Evolutionary conservation across 2,888 invertebrate species (phyloP).

Genomic region (Argyresthia albistria): DNA sequence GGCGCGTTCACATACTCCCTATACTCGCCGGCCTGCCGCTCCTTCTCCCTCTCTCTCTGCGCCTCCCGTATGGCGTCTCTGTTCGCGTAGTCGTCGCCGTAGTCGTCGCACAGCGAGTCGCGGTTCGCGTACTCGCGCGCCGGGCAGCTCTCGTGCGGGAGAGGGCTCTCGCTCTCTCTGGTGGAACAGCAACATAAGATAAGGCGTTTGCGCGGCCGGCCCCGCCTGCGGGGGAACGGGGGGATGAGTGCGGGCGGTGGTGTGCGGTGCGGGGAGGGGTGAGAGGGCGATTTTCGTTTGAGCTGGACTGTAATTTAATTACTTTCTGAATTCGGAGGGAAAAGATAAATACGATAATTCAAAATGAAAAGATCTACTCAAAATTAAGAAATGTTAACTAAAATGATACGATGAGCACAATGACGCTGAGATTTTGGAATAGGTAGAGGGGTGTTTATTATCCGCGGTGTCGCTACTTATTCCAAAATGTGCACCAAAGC

Average conservation of each 20-base stretch:
- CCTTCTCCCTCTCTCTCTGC: constrained; percentile 46
- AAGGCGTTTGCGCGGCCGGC: constrained; percentile 52
- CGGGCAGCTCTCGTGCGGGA: constrained; percentile 54
- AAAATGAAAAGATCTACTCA: too few relatives aligned
- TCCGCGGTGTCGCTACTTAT: too few relatives aligned
- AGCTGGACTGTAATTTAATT: too few relatives aligned
- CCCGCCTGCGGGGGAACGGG: constrained; percentile 47
- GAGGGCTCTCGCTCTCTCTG: constrained; percentile 66
- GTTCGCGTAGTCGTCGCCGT: constrained; percentile 66
- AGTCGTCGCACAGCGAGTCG: constrained; percentile 61
- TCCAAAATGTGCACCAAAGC: too few relatives aligned
- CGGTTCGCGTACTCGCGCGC: constrained; percentile 58
- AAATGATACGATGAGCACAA: neutral
- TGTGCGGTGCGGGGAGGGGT: neutral
- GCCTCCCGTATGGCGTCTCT: constrained; percentile 66
- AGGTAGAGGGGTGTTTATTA: too few relatives aligned
- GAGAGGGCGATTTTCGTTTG: too few relatives aligned
- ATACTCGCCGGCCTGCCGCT: constrained; percentile 49
- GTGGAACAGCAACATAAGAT: constrained; percentile 65
- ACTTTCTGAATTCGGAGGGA: too few relatives aligned
- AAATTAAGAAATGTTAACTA: constrained; percentile 2
- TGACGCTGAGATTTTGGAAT: too few relatives aligned
- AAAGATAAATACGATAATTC: too few relatives aligned
- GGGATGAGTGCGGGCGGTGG: neutral
- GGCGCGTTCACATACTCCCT: constrained; percentile 67